Percentiles rank a stretch among this genome's conserved stretches.
Evolutionary conservation across 2,797 vertebrate species (phyloP).

Genomic region (Sebastes taczanowskii): DNA sequence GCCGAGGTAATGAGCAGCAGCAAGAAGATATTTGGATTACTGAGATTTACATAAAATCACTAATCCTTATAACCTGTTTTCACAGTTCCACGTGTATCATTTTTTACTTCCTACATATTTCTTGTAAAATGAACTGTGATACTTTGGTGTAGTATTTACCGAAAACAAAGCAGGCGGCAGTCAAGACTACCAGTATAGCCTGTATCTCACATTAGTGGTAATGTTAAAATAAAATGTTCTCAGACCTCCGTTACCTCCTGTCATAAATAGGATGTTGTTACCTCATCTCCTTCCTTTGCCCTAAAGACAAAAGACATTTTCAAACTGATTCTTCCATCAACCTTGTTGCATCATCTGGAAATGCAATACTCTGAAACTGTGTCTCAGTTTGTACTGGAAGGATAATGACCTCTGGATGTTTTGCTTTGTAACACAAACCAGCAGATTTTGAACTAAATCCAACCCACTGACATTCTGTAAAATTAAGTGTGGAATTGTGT

Average conservation of each 20-base stretch:
- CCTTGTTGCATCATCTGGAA: neutral
- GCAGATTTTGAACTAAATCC: neutral
- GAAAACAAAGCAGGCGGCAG: neutral
- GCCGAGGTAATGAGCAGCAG: constrained; percentile 4
- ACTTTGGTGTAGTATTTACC: neutral
- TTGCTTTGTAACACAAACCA: neutral
- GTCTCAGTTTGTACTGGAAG: neutral
- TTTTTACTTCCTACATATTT: neutral
- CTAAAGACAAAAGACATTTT: neutral
- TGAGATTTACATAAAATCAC: constrained; percentile 1
- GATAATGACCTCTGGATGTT: neutral
- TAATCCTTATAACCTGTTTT: neutral
- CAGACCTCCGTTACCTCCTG: neutral
- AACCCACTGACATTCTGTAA: neutral
- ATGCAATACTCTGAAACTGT: neutral
- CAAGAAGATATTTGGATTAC: neutral
- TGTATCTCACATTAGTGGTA: neutral
- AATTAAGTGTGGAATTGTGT: neutral
- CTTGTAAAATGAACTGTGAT: neutral
- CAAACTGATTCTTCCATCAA: neutral
- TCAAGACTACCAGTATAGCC: neutral
- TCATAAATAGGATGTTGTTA: constrained; percentile 2
- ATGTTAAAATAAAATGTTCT: neutral
- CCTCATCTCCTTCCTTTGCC: neutral
- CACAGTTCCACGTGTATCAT: neutral